phyloP scores from a whole-genome alignment of 1,140 invertebrate genomes.

The Drosophila azteca region DNA sequence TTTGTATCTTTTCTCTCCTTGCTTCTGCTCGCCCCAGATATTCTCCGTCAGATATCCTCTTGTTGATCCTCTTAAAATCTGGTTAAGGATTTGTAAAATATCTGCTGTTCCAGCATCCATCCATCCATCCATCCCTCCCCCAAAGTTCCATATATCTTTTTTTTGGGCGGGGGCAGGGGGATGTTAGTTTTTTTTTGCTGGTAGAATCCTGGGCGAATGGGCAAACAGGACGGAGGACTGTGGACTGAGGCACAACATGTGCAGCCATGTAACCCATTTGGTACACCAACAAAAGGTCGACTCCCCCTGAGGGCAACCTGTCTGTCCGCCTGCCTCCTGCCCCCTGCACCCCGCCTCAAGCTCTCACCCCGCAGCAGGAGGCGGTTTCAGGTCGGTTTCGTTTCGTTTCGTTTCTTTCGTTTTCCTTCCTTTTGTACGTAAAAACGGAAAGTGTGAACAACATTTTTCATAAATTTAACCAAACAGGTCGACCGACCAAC shows the following conservation, averaged over 20 bases:
- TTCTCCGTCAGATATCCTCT: neutral
- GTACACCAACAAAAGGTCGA: constrained; percentile 57
- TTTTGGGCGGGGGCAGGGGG: constrained; percentile 1
- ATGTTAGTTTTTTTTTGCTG: constrained; percentile 37
- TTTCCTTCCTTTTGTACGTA: constrained; percentile 1
- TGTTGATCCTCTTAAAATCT: constrained; percentile 40
- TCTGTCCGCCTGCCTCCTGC: constrained; percentile 18
- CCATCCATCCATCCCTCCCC: no score
- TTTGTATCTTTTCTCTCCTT: neutral
- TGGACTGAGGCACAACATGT: constrained; percentile 50
- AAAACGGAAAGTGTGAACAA: constrained; percentile 78
- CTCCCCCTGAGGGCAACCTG: constrained; percentile 34
- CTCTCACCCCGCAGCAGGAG: constrained; percentile 22
- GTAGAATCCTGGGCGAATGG: neutral
- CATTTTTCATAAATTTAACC: constrained; percentile 84
- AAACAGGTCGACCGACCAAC: constrained; percentile 22
- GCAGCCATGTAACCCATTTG: constrained; percentile 75
- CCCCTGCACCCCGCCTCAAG: constrained; percentile 1
- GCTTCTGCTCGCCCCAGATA: neutral
- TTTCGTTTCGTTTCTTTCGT: constrained; percentile 5
- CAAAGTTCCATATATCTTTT: constrained; percentile 5
- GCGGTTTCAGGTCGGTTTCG: constrained; percentile 28
- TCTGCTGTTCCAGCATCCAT: neutral
- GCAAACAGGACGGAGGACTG: constrained; percentile 27
- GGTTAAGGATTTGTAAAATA: constrained; percentile 14